Evolutionary conservation across 2,888 invertebrate species (phyloP), one percentile per base, ranked within the genome.

Genomic region (Lasiommata megera): DNA sequence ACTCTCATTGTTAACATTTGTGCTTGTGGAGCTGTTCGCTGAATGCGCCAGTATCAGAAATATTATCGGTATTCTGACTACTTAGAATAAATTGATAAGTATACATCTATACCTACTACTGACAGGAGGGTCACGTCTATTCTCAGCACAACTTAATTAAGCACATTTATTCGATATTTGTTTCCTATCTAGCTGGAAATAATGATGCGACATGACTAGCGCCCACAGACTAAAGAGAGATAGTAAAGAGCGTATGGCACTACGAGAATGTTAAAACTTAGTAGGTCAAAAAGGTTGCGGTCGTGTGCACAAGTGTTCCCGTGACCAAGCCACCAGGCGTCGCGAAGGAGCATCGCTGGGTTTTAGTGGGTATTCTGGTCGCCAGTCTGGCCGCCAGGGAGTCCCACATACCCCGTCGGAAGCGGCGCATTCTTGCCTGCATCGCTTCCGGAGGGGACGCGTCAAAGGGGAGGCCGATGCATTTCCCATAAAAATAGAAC

Each of bases 101-200:
- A 55, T 41, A 46, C 31, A 34, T 43, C 14, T 23, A 3, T 50
- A 43, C 11, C 1, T 54, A 50, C n/a, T 58, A 57, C 40, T 34
- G 18, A 53, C 46, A 53, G 40, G 23, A 53, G 23, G 53, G 2
- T 46, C 38, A 37, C 6, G 17, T 44, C 43, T 31, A 43, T 38
- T 18, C 40, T 58, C 54, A 58, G 58, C 54, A 48, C 41, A 37
- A 36, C 48, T 44, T 58, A 44, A 50, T 48, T 56, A 43, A 9
- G 7, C 18, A 47, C 17, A 36, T 48, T 36, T 18, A 58, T 58
- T 58, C 54, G 50, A 58, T 56, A 60, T 56, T 58, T 43, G 28
- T 43, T 54, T 41, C 36, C 54, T 59, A 55, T 55, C 59, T 59
- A 59, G 31, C 28, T 34, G 51, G 34, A 12, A 41, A 46, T 46